Conservation (phyloP, 2,888 invertebrate genomes). For the Cataglyphis altisquamis region DNA sequence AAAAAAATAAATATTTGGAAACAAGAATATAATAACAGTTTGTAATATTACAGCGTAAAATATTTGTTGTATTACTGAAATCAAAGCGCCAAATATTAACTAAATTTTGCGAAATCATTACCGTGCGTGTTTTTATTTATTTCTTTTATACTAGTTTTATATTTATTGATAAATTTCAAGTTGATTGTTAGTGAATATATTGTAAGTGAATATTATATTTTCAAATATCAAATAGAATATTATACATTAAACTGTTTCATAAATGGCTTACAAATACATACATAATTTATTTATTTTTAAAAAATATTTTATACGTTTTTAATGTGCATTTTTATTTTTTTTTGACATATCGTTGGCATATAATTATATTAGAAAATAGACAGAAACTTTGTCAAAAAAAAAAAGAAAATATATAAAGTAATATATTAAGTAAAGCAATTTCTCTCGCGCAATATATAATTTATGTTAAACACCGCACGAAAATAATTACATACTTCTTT, state of each 20-base stretch:
- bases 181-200: not conserved
- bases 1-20: not conserved
- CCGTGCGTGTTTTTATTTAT: not conserved
- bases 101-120: not conserved
- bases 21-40: not conserved
- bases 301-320: not conserved
- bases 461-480: constrained; percentile 21
- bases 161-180: constrained; percentile 1
- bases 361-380: constrained; percentile 46
- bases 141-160: not conserved
- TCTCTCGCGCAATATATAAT: constrained; percentile 38
- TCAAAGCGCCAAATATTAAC: not conserved
- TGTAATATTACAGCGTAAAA: not conserved
- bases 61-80: not conserved
- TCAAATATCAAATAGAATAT: not conserved
- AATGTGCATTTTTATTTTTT: not conserved
- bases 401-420: not conserved
- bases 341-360: not conserved
- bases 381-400: constrained; percentile 7
- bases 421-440: not conserved
- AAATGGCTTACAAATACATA: not conserved
- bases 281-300: not conserved
- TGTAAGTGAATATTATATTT: not conserved
- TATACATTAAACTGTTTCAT: not conserved
- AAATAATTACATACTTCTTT: constrained; percentile 48